Evolutionary conservation across 2,113 vertebrate species (phyloP).

Genomic region (Malurus melanocephalus): DNA sequence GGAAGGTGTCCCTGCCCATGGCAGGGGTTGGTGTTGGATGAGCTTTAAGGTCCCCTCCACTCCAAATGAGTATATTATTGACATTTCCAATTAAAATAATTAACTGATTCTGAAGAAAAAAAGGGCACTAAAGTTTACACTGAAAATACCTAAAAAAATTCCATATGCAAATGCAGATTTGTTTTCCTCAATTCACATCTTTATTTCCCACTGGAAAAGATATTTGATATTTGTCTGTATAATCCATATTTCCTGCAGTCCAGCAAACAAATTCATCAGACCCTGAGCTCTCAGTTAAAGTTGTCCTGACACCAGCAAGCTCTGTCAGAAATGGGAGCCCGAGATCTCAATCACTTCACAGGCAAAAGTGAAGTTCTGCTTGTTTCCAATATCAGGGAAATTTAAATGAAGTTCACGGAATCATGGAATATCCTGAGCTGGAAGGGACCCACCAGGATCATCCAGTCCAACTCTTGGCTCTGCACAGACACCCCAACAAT

Average conservation of each 20-base stretch:
- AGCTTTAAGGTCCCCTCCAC: not conserved
- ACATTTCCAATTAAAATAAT: not conserved
- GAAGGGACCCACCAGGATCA: not conserved
- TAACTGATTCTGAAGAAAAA: not conserved
- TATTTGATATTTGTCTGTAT: not conserved
- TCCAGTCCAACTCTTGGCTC: accelerated
- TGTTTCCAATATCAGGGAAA: not conserved
- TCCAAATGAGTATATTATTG: accelerated
- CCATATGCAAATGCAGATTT: not conserved
- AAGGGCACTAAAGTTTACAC: accelerated
- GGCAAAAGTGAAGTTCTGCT: accelerated
- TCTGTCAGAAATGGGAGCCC: not conserved
- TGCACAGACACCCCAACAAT: not conserved
- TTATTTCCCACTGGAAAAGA: not conserved
- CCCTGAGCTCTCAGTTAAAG: accelerated
- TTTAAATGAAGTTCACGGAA: not conserved
- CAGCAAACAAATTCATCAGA: not conserved
- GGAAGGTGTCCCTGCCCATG: accelerated
- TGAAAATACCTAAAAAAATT: not conserved
- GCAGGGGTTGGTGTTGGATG: accelerated
- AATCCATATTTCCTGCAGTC: not conserved
- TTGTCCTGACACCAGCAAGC: not conserved
- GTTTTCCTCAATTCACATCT: not conserved
- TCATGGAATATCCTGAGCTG: not conserved
- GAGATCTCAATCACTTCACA: not conserved